phyloP scores from a whole-genome alignment of 1,140 invertebrate genomes.

The Diorhabda elongata region DNA sequence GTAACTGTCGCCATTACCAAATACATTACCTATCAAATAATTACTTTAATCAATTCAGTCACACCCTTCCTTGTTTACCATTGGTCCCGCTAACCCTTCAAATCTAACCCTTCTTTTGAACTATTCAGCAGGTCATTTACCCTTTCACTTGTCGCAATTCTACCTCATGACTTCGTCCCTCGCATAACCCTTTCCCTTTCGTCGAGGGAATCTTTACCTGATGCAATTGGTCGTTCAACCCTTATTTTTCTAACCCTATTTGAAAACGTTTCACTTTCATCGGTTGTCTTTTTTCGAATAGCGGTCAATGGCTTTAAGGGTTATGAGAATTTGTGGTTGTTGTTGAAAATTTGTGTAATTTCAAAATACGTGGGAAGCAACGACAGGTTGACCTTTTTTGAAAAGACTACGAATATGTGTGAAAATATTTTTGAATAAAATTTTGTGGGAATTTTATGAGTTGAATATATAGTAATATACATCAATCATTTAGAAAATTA shows the following conservation, averaged over 20 bases:
- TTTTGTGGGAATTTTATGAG: background rate
- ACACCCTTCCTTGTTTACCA: conserved; percentile 1
- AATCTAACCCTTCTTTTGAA: background rate
- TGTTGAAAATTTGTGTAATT: background rate
- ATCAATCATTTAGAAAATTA: no score
- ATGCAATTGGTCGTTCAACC: conserved; percentile 12
- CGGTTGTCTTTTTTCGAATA: background rate
- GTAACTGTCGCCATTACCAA: no score
- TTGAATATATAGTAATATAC: no score
- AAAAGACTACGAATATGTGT: conserved; percentile 2
- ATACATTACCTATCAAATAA: background rate
- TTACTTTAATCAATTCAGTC: conserved; percentile 4
- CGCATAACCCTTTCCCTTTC: conserved; percentile 8
- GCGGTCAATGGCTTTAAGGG: conserved; percentile 7
- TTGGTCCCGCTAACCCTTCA: conserved; percentile 6
- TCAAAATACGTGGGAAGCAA: conserved; percentile 4
- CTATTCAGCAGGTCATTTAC: conserved; percentile 9
- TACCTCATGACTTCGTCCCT: background rate
- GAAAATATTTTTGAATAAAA: background rate
- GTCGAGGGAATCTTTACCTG: conserved; percentile 4
- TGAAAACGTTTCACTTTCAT: background rate
- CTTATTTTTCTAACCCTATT: conserved; percentile 5
- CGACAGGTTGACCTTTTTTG: background rate
- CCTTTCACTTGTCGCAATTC: conserved; percentile 10
- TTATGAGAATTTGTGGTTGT: conserved; percentile 6